Conservation (phyloP, 2,797 vertebrate genomes). For the Acanthiza pusilla region DNA sequence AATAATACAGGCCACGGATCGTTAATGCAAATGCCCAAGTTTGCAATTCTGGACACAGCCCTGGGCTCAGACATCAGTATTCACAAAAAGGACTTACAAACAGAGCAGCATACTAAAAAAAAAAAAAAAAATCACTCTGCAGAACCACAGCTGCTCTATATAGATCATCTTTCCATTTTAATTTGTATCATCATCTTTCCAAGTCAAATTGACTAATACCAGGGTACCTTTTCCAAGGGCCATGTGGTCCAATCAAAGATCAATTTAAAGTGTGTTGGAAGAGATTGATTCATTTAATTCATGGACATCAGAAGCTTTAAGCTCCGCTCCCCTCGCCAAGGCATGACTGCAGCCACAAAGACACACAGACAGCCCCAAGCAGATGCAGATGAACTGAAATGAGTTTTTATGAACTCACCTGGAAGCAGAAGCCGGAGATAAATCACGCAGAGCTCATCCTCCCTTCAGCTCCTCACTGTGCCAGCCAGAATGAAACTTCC, state of each 20-base stretch:
- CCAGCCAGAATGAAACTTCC: not conserved
- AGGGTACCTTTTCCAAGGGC: slow-evolving; percentile 35
- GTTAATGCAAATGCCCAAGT: slow-evolving; percentile 50
- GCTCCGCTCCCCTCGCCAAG: not conserved
- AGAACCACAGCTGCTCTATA: not conserved
- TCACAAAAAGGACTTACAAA: slow-evolving; percentile 47
- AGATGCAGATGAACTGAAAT: not conserved
- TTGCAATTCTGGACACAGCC: slow-evolving; percentile 35
- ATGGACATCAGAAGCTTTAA: not conserved
- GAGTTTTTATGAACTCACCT: slow-evolving; percentile 23
- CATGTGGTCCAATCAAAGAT: slow-evolving; percentile 45
- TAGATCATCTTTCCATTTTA: slow-evolving; percentile 57
- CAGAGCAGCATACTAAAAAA: slow-evolving; percentile 11
- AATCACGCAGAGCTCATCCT: not conserved
- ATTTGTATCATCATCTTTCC: slow-evolving; percentile 58
- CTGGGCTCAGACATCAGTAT: slow-evolving; percentile 33
- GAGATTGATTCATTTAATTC: slow-evolving; percentile 39
- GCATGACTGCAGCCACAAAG: not conserved
- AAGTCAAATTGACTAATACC: slow-evolving; percentile 57
- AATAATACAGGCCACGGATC: slow-evolving; percentile 3
- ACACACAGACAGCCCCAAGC: not conserved
- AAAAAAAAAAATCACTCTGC: not conserved
- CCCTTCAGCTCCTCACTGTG: not conserved
- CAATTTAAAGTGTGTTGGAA: slow-evolving; percentile 41
- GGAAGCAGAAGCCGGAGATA: not conserved